Conservation (phyloP, 2,797 vertebrate species). For the Sebastes variabilis region DNA sequence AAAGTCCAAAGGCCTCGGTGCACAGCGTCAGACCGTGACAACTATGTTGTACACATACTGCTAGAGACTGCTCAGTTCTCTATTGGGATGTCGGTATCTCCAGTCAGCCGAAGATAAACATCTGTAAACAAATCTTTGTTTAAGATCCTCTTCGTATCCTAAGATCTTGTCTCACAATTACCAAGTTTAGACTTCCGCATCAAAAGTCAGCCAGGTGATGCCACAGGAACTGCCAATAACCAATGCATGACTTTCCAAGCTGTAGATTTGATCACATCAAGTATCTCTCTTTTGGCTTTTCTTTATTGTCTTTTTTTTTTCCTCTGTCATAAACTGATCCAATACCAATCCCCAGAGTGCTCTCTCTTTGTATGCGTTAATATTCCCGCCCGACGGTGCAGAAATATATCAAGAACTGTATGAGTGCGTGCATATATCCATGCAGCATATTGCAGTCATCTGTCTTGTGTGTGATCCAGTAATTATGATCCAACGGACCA, state of each 20-base stretch:
- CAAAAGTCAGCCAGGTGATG: neutral
- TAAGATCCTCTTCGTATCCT: neutral
- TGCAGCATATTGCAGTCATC: slow-evolving; percentile 34
- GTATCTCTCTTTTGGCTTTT: neutral
- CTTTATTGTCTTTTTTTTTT: neutral
- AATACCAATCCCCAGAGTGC: neutral
- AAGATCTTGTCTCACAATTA: neutral
- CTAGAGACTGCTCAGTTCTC: neutral
- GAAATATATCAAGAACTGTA: neutral
- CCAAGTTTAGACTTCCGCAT: neutral
- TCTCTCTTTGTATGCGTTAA: neutral
- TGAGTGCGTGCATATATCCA: slow-evolving; percentile 2
- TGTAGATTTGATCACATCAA: neutral
- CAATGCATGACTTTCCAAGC: neutral
- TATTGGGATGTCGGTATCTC: neutral
- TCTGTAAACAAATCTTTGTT: neutral
- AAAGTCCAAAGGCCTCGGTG: no score
- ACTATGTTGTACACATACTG: neutral
- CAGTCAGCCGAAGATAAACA: neutral
- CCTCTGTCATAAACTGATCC: neutral
- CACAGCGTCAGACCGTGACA: no score
- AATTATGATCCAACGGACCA: slow-evolving; percentile 13
- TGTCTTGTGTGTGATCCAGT: slow-evolving; percentile 24
- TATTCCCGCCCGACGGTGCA: neutral
- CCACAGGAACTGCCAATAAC: neutral